Base-by-base conservation (phyloP, 2,113 vertebrate genomes). In the Platichthys stellatus region DNA sequence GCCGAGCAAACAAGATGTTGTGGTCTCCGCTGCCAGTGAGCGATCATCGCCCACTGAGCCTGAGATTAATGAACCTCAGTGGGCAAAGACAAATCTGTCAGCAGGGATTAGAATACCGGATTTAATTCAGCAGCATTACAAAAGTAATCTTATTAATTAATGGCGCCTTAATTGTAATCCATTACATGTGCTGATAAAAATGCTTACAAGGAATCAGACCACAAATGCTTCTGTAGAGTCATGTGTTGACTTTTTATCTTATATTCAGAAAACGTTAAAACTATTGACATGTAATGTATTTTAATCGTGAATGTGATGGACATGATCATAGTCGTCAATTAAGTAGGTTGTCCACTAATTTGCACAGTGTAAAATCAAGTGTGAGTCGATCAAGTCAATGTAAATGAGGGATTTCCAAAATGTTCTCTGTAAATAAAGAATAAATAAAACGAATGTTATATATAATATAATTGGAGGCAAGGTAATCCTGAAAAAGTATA, bases 61-160 rank as follows among this genome's bases (percentile, higher is more conserved):
- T 60, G 69, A 79, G 81, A 69, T 82, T 63, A 47, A 2, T 60
- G 24, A 49, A 64, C 74, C 40, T n/a, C 51, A 74, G 65, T 43
- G 65, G 77, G 31, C 63, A 75, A 49, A 40, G 24, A 58, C 47
- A 67, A 72, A 84, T 84, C 75, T 59, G 66, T 70, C 70, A 68
- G 9, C 8, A 49, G 38, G 58, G 78, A 74, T 82, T 74, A 26
- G 45, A 61, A 65, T 17, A 40, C 20, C 67, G 58, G 67, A 78
- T 68, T 83, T 72, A 23, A 77, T 75, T 59, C 64, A 81, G 76
- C 49, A 73, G 69, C 64, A 79, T 84, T 68, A 81, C n/a, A 66
- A 26, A 79, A 72, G 66, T 66, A 56, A 26, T 76, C 17, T 63
- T 38, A 64, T 66, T 65, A 49, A 59, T 31, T 43, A 54, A 28